Evolutionary conservation across 2,113 vertebrate genomes (phyloP).

Genomic region (Silurus glanis): DNA sequence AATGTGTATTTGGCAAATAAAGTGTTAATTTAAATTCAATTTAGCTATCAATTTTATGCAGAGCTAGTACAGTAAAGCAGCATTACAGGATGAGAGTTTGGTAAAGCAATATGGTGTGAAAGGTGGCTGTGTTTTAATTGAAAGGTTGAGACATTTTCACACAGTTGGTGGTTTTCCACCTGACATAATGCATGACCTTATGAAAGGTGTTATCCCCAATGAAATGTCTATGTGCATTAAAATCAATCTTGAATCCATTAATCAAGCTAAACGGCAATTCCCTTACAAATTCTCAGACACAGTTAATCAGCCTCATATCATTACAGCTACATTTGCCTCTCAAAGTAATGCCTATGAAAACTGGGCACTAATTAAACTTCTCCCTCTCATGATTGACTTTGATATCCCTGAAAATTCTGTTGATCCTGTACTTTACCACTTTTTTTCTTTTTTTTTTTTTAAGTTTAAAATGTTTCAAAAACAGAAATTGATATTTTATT

Average conservation of each 20-base stretch:
- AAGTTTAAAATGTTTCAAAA: too few species aligned
- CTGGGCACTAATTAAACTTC: neutral
- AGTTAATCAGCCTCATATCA: neutral
- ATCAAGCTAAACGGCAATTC: neutral
- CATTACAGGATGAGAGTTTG: neutral
- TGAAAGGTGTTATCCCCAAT: neutral
- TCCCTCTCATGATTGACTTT: neutral
- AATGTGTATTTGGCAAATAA: too few species aligned
- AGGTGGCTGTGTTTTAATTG: neutral
- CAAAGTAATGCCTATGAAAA: neutral
- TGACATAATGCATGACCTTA: neutral
- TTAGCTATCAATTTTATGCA: too few species aligned
- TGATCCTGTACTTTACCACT: too few species aligned
- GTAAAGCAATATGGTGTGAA: neutral
- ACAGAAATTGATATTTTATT: too few species aligned
- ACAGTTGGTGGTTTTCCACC: neutral
- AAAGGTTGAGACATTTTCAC: neutral
- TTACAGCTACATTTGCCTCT: neutral
- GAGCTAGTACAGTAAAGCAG: too few species aligned
- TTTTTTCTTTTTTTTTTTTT: too few species aligned
- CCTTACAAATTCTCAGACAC: neutral
- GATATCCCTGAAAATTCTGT: neutral
- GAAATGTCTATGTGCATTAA: too few species aligned
- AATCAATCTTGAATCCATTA: neutral
- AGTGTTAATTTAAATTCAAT: too few species aligned